Percentiles rank a stretch among this genome's conserved stretches.
Evolutionary conservation across 2,888 invertebrate genomes (phyloP).

Genomic region (Slavum lentiscoides): DNA sequence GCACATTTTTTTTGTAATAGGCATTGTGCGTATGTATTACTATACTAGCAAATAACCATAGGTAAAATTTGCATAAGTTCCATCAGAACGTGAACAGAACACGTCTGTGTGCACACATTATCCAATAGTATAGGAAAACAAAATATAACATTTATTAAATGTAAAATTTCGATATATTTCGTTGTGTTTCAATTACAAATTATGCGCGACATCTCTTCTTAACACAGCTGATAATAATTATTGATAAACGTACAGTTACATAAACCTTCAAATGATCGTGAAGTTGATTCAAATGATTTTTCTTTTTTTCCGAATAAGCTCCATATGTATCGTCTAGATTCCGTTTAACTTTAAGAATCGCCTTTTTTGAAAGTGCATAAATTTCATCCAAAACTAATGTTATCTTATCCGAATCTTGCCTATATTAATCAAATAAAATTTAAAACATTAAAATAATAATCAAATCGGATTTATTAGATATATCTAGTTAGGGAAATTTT

Average conservation of each 20-base stretch:
- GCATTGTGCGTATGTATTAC: neutral
- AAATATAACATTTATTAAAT: too few species aligned
- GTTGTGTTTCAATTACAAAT: too few species aligned
- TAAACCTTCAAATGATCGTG: conserved; percentile 41
- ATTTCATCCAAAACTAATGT: conserved; percentile 37
- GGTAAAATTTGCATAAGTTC: too few species aligned
- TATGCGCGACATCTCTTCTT: neutral
- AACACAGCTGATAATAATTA: neutral
- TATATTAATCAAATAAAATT: conserved; percentile 16
- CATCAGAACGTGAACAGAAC: too few species aligned
- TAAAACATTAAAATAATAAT: neutral
- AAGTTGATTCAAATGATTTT: conserved; percentile 25
- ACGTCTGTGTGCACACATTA: too few species aligned
- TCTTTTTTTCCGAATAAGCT: conserved; percentile 30
- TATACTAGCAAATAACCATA: neutral
- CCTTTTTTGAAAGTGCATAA: conserved; percentile 20
- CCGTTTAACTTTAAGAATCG: conserved; percentile 24
- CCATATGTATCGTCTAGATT: conserved; percentile 41
- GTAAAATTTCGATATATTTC: too few species aligned
- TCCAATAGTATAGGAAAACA: too few species aligned
- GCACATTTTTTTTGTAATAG: neutral
- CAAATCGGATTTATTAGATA: neutral
- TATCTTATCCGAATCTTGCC: conserved; percentile 11
- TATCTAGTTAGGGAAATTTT: too few species aligned
- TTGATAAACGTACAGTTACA: conserved; percentile 15